phyloP scores from a whole-genome alignment of 2,797 vertebrate species.

The Falco naumanni region DNA sequence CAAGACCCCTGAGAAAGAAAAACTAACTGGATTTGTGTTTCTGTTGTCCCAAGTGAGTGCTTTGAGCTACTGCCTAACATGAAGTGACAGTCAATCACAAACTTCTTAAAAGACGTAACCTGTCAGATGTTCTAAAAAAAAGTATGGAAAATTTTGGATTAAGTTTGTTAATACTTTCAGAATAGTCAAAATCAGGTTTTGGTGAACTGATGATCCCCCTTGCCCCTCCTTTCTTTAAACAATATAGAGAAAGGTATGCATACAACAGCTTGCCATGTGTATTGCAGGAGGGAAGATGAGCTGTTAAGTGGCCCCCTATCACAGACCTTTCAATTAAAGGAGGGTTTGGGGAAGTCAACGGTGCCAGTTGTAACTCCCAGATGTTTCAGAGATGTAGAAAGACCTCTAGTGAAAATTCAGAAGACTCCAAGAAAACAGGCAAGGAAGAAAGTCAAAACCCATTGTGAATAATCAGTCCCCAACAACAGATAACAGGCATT shows the following conservation, averaged over 20 bases:
- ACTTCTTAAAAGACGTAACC: neutral
- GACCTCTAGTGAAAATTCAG: neutral
- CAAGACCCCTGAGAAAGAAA: neutral
- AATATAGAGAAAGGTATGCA: neutral
- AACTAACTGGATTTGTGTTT: neutral
- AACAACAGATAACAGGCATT: neutral
- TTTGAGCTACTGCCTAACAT: neutral
- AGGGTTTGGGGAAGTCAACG: neutral
- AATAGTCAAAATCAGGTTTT: neutral
- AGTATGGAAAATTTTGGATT: neutral
- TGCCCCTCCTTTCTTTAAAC: neutral
- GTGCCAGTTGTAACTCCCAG: neutral
- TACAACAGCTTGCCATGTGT: neutral
- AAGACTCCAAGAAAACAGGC: neutral
- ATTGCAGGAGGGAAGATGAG: neutral
- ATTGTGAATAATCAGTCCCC: neutral
- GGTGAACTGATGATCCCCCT: neutral
- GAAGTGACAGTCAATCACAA: neutral
- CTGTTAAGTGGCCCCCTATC: neutral
- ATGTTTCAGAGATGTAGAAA: neutral
- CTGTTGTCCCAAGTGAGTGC: neutral
- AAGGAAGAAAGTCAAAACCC: neutral
- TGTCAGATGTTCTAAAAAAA: neutral
- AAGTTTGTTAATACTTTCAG: neutral
- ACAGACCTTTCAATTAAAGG: neutral